Conservation (phyloP, 2,888 invertebrate genomes). For the Auanema freiburgensis region DNA sequence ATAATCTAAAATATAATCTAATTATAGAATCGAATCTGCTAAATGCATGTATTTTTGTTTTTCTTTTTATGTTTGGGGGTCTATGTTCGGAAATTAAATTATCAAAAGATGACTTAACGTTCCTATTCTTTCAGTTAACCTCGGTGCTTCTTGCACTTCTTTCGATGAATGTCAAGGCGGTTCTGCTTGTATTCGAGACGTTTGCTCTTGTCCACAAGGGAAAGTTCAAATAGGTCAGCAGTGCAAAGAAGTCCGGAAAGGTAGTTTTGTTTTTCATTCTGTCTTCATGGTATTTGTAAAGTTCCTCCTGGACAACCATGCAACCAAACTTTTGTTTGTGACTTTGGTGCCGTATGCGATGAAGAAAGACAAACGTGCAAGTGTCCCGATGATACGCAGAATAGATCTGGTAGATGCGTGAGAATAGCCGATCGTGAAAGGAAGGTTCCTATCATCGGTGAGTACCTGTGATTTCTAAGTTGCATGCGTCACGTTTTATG, state of each 20-base stretch:
- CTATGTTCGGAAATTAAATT: not conserved
- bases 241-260: constrained; percentile 12
- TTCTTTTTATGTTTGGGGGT: constrained; percentile 4
- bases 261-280: not conserved
- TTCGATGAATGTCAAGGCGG: constrained; percentile 50
- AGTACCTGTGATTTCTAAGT: not conserved
- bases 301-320: constrained; percentile 18
- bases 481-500: not conserved
- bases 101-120: not conserved
- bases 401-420: not conserved
- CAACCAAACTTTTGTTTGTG: constrained; percentile 19
- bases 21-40: not conserved
- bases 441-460: too few relatives aligned
- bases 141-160: constrained; percentile 25
- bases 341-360: constrained; percentile 27
- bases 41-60: not conserved
- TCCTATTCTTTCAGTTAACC: constrained; percentile 22
- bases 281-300: too few relatives aligned
- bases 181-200: constrained; percentile 43
- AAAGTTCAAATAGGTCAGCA: constrained; percentile 13
- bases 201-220: constrained; percentile 47
- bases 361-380: constrained; percentile 11
- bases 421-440: too few relatives aligned
- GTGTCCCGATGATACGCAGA: not conserved
- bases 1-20: too few relatives aligned